These are phyloP conservation scores for Hypsibius dujardini DNA, from an alignment of 1,140 invertebrate species.

Conservation along the genomic window DNA sequence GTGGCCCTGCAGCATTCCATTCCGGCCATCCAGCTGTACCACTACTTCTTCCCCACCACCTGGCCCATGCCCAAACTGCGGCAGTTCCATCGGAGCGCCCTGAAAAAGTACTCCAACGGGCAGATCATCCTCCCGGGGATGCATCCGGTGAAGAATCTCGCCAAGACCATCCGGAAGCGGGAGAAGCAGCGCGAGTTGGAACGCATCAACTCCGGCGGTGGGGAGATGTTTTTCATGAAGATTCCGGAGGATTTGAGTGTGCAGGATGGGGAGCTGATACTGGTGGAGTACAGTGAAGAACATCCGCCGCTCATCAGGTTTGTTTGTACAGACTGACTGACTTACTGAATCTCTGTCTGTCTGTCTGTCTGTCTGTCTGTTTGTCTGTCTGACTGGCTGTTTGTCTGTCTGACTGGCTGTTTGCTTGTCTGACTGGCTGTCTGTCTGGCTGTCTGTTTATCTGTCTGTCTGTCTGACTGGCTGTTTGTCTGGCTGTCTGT, in stretches of 20 bases:
- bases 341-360: no score
- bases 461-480: no score
- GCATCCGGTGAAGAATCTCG: slow-evolving; percentile 56
- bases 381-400: no score
- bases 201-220: slow-evolving; percentile 75
- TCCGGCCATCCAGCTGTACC: slow-evolving; percentile 77
- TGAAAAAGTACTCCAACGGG: slow-evolving; percentile 72
- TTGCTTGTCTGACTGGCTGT: no score
- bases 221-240: slow-evolving; percentile 97
- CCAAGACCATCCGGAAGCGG: slow-evolving; percentile 81
- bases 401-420: no score
- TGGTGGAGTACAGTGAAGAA: slow-evolving; percentile 93
- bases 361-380: no score
- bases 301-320: slow-evolving; percentile 66
- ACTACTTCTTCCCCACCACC: slow-evolving; percentile 84
- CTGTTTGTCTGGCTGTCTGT: no score
- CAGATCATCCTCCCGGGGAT: slow-evolving; percentile 47
- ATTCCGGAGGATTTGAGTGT: slow-evolving; percentile 85
- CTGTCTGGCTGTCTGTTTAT: no score
- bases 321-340: no score
- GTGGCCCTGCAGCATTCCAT: slow-evolving; percentile 73
- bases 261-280: slow-evolving; percentile 76
- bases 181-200: slow-evolving; percentile 80
- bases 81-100: slow-evolving; percentile 75
- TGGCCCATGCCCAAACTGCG: slow-evolving; percentile 63